Conservation (phyloP, 1,140 invertebrate species). For the Panagrolaimus sp. region DNA sequence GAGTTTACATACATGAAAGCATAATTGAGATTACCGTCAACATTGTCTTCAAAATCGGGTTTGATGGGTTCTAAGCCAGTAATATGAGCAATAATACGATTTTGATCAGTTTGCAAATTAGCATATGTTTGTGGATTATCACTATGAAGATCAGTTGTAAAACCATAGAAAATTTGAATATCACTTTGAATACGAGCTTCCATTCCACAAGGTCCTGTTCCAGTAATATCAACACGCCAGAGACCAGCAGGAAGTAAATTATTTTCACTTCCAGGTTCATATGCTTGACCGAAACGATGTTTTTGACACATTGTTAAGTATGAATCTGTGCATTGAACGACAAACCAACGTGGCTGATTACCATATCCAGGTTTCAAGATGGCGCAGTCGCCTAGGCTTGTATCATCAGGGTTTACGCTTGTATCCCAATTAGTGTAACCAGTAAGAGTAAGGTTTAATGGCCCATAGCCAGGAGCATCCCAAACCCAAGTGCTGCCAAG, state of each 20-base stretch:
- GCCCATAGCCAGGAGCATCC: constrained; percentile 28
- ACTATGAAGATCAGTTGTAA: constrained; percentile 29
- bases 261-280: constrained; percentile 11
- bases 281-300: constrained; percentile 28
- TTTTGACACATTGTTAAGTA: constrained; percentile 26
- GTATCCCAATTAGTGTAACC: constrained; percentile 27
- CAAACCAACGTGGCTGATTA: constrained; percentile 18
- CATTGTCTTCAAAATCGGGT: constrained; percentile 14
- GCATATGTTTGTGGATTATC: constrained; percentile 24
- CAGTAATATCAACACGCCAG: constrained; percentile 24
- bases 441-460: not conserved
- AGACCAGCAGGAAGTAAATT: constrained; percentile 22
- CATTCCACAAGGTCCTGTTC: constrained; percentile 20
- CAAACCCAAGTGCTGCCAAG: constrained; percentile 23
- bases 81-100: constrained; percentile 27
- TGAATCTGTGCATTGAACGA: constrained; percentile 10
- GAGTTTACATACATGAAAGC: constrained; percentile 22
- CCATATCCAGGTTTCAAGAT: constrained; percentile 14
- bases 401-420: constrained; percentile 13
- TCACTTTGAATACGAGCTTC: constrained; percentile 30
- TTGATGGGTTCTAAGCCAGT: constrained; percentile 25
- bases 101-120: constrained; percentile 28
- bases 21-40: constrained; percentile 38
- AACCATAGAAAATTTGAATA: constrained; percentile 36
- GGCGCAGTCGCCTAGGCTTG: constrained; percentile 21